phyloP scores from a whole-genome alignment of 2,113 vertebrate species.

The Poeciliopsis occidentalis region DNA sequence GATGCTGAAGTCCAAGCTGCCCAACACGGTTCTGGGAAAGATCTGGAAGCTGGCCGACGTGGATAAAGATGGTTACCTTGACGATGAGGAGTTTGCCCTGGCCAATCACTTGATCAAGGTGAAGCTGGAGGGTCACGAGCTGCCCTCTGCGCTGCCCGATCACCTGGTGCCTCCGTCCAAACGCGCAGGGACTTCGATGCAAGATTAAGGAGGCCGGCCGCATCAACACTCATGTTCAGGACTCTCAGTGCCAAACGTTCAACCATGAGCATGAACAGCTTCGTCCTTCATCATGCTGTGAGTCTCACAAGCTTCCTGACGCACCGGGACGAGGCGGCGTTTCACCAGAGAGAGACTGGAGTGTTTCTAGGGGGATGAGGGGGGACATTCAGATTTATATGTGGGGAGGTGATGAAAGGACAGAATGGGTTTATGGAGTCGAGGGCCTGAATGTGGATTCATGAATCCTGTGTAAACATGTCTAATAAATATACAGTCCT shows the following conservation, averaged over 20 bases:
- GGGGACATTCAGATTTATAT: conserved; percentile 49
- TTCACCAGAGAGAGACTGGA: too few relatives aligned
- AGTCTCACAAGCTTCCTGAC: too few relatives aligned
- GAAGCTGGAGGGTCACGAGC: too few relatives aligned
- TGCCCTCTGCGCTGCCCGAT: conserved; percentile 75
- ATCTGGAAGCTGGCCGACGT: conserved; percentile 94
- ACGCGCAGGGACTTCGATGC: conserved; percentile 53
- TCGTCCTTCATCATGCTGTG: too few relatives aligned
- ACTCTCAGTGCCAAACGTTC: conserved; percentile 44
- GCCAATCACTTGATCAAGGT: conserved; percentile 95
- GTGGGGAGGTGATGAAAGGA: conserved; percentile 53
- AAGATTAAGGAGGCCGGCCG: conserved; percentile 32
- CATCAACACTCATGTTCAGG: conserved; percentile 18
- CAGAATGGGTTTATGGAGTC: conserved; percentile 39
- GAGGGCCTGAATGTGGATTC: conserved; percentile 44
- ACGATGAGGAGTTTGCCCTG: conserved; percentile 91
- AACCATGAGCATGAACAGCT: conserved; percentile 39
- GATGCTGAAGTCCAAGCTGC: conserved; percentile 93
- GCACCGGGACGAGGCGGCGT: too few relatives aligned
- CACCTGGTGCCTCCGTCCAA: conserved; percentile 91
- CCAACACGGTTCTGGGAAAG: conserved; percentile 91
- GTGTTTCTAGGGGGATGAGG: too few relatives aligned
- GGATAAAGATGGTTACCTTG: conserved; percentile 89
- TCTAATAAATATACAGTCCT: conserved; percentile 61
- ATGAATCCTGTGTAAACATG: conserved; percentile 63